These are phyloP conservation scores for Pterocles orientalis DNA, from an alignment of 2,113 vertebrate species.

Conservation along the genomic window DNA sequence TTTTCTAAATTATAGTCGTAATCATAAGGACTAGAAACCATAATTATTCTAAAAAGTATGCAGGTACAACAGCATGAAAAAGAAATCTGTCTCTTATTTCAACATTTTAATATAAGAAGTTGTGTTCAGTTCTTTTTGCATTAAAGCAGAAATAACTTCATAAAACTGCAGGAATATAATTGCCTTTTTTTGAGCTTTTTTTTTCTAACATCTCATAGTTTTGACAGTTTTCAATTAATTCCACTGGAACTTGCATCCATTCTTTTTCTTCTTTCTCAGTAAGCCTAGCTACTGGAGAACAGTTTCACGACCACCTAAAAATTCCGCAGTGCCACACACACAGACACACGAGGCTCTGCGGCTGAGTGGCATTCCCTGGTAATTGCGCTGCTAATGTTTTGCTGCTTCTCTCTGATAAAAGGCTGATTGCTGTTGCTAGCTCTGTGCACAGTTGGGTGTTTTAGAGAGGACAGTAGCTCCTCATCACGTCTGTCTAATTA, in stretches of 20 bases:
- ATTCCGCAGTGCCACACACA: not conserved
- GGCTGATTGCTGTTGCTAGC: not conserved
- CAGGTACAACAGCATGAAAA: not conserved
- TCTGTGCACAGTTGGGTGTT: not conserved
- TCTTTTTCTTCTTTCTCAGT: not conserved
- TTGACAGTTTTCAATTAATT: slow-evolving; percentile 5
- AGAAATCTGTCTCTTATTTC: not conserved
- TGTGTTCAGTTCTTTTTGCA: not conserved
- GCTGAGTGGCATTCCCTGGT: not conserved
- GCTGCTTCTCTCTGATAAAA: not conserved
- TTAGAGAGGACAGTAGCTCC: not conserved
- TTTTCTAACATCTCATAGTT: not conserved
- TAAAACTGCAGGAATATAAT: not conserved
- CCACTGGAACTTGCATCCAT: not conserved
- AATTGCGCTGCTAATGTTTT: not conserved
- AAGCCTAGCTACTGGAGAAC: not conserved
- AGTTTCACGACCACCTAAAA: not conserved
- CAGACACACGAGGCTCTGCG: not conserved
- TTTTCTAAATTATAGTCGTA: slow-evolving; percentile 35
- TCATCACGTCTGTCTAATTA: not conserved
- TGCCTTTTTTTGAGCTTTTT: not conserved
- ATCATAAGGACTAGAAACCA: slow-evolving; percentile 3
- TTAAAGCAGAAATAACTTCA: not conserved
- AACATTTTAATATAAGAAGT: not conserved
- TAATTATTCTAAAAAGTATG: not conserved